A percentile compares a stretch with the other conserved stretches of the same genome.
Conservation (phyloP, 2,888 invertebrate genomes). For the Bhutanitis thaidina region DNA sequence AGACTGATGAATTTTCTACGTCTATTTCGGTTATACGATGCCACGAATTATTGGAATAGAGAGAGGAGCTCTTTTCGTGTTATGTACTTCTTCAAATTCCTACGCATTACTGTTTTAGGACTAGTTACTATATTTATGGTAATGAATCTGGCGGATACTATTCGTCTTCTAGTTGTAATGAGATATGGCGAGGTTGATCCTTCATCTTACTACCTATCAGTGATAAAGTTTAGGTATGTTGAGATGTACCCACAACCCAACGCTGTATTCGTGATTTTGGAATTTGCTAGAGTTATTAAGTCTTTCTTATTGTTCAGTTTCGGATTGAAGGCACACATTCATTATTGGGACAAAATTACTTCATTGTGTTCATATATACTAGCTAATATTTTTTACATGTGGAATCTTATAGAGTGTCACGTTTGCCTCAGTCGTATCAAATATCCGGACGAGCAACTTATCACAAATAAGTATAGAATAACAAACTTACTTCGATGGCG, state of each 20-base stretch:
- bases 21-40: neutral
- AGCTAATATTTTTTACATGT: constrained; percentile 25
- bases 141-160: constrained; percentile 21
- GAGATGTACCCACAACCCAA: constrained; percentile 5
- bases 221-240: no score
- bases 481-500: constrained; percentile 21
- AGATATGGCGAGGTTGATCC: no score
- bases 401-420: constrained; percentile 24
- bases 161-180: constrained; percentile 13
- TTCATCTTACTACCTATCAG: no score
- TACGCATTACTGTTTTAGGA: constrained; percentile 23
- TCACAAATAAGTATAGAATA: constrained; percentile 19
- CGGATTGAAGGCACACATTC: constrained; percentile 19
- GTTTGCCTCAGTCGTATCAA: constrained; percentile 7
- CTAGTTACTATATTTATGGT: constrained; percentile 20
- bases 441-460: constrained; percentile 21
- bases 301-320: constrained; percentile 25
- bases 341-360: constrained; percentile 24
- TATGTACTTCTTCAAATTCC: constrained; percentile 21
- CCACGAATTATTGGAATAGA: constrained; percentile 21
- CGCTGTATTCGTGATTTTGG: constrained; percentile 18
- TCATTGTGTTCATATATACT: constrained; percentile 20
- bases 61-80: constrained; percentile 14
- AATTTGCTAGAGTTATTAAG: constrained; percentile 24
- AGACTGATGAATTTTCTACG: constrained; percentile 21